phyloP scores from a whole-genome alignment of 2,888 invertebrate genomes.

The Fragum fragum region DNA sequence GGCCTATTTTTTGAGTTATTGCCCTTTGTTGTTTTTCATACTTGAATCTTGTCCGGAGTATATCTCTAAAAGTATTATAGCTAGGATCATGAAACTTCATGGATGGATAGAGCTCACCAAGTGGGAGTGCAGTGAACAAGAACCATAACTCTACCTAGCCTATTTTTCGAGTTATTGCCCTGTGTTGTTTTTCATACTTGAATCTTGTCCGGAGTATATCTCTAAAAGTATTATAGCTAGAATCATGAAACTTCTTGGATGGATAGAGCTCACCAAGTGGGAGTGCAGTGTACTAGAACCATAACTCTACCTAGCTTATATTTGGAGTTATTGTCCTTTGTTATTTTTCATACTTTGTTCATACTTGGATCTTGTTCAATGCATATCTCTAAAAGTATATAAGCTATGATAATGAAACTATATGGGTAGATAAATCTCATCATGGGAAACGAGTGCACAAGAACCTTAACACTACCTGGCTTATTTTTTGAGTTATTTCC shows the following conservation, averaged over 20 bases:
- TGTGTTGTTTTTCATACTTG: not conserved
- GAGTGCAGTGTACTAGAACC: not conserved
- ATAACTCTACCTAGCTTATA: not conserved
- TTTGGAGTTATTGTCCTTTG: not conserved
- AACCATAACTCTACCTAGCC: conserved; percentile 3
- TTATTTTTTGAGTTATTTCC: no score
- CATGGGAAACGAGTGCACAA: not conserved
- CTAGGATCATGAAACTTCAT: conserved; percentile 4
- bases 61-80: conserved; percentile 2
- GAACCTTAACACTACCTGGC: not conserved
- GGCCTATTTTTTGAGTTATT: conserved; percentile 6
- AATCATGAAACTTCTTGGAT: not conserved
- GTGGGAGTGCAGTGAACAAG: not conserved
- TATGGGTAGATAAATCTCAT: not conserved
- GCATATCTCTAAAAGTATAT: not conserved
- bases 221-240: not conserved
- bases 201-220: conserved; percentile 2
- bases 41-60: conserved; percentile 2
- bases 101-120: not conserved
- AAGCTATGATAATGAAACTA: not conserved
- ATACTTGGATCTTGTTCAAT: not conserved
- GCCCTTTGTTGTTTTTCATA: conserved; percentile 6
- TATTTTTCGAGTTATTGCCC: conserved; percentile 1
- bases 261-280: not conserved
- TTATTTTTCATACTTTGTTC: not conserved